A percentile compares a stretch with the other conserved stretches of the same genome.
phyloP scores from a whole-genome alignment of 2,113 vertebrate genomes.

The Paramormyrops kingsleyae region DNA sequence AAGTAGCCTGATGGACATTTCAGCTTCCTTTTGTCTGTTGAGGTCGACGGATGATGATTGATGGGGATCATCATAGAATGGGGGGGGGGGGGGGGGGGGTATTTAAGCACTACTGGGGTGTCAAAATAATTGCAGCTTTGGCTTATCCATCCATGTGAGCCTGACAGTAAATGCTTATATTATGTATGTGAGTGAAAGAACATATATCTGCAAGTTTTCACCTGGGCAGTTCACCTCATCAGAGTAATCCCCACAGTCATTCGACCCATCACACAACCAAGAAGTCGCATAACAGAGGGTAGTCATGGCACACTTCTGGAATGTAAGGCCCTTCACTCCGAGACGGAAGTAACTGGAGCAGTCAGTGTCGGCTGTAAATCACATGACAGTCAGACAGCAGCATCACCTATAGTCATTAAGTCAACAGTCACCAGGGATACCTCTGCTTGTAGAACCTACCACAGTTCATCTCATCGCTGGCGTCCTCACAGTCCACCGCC shows the following conservation, averaged over 20 bases:
- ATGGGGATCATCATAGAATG: background rate
- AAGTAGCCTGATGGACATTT: slow-evolving; percentile 89
- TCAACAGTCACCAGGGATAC: background rate
- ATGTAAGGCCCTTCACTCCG: slow-evolving; percentile 80
- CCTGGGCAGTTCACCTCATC: slow-evolving; percentile 92
- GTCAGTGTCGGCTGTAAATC: slow-evolving; percentile 72
- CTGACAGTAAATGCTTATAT: background rate
- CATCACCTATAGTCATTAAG: background rate
- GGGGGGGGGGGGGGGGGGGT: background rate
- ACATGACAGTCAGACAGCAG: background rate
- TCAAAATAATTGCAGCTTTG: background rate
- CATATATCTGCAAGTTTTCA: slow-evolving; percentile 32
- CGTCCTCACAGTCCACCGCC: slow-evolving; percentile 83
- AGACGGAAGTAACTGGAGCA: slow-evolving; percentile 88
- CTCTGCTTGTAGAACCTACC: slow-evolving; percentile 59
- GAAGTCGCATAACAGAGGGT: slow-evolving; percentile 82
- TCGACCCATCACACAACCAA: slow-evolving; percentile 88
- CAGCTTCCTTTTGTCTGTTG: slow-evolving; percentile 67
- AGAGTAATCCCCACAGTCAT: slow-evolving; percentile 90
- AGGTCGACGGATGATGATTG: background rate
- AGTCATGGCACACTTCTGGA: slow-evolving; percentile 84
- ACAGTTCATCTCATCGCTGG: slow-evolving; percentile 94
- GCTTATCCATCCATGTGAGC: background rate
- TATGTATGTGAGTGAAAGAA: background rate
- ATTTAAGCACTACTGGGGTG: background rate